A percentile compares a stretch with the other conserved stretches of the same genome.
Conservation (phyloP, 37 sponge, comb jelly and placozoan species). For the Halisarca cf. caerulea region DNA sequence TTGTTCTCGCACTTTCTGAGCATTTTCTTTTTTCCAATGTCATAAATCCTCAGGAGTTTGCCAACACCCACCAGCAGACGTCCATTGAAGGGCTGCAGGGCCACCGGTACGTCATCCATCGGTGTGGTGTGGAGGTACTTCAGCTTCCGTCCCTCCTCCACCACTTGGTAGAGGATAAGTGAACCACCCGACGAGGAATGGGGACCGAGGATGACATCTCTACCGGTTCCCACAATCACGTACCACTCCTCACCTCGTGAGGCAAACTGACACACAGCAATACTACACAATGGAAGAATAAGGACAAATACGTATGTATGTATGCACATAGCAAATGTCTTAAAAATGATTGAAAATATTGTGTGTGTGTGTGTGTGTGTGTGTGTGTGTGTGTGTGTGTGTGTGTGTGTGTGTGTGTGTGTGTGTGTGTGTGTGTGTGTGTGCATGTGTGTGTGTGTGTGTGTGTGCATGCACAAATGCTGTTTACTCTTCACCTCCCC, state of each 20-base stretch:
- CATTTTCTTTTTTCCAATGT: constrained; percentile 96
- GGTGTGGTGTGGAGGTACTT: constrained; percentile 93
- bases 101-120: constrained; percentile 89
- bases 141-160: constrained; percentile 77
- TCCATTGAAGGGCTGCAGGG: constrained; percentile 84
- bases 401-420: too few relatives aligned
- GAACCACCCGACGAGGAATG: constrained; percentile 76
- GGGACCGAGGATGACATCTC: constrained; percentile 73
- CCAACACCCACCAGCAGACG: constrained; percentile 94
- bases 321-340: too few relatives aligned
- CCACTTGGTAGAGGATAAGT: constrained; percentile 73
- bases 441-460: too few relatives aligned
- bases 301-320: neutral
- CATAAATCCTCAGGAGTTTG: constrained; percentile 88
- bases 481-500: too few relatives aligned
- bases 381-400: too few relatives aligned
- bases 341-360: too few relatives aligned
- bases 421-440: too few relatives aligned
- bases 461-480: too few relatives aligned
- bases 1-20: constrained; percentile 98
- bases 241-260: constrained; percentile 81
- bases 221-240: constrained; percentile 90
- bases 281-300: constrained; percentile 37
- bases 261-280: constrained; percentile 85
- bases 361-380: too few relatives aligned